Conservation (phyloP, 2,888 invertebrate genomes). For the Synergus gifuensis region DNA sequence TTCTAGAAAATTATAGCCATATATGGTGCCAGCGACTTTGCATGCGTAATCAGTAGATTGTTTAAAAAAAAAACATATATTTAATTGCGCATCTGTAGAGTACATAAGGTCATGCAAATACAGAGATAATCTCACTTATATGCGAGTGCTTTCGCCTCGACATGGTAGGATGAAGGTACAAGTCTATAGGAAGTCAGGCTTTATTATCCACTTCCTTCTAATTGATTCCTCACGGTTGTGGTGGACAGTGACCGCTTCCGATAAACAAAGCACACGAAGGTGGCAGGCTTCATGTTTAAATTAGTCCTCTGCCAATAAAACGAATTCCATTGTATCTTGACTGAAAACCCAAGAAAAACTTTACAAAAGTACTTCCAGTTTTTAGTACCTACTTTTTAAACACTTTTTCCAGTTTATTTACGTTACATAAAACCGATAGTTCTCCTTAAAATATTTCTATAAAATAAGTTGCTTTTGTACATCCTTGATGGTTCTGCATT, state of each 20-base stretch:
- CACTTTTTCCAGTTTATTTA: no score
- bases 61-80: not conserved
- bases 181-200: conserved; percentile 42
- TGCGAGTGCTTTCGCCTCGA: conserved; percentile 25
- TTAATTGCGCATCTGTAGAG: not conserved
- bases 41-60: not conserved
- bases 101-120: conserved; percentile 13
- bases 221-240: conserved; percentile 45
- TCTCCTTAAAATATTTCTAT: no score
- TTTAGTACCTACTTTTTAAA: no score
- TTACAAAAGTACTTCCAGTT: no score
- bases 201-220: conserved; percentile 47
- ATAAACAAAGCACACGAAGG: conserved; percentile 21
- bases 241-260: conserved; percentile 21
- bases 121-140: not conserved
- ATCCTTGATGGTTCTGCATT: no score
- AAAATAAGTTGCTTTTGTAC: no score
- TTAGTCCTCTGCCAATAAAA: not conserved
- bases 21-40: not conserved
- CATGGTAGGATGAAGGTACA: not conserved
- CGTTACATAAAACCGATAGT: no score
- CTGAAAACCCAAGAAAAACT: no score
- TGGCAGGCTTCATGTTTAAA: not conserved
- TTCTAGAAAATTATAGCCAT: no score
- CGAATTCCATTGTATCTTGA: not conserved